Evolutionary conservation across 2,888 invertebrate species (phyloP).

Genomic region (Ctenicera cuprea): DNA sequence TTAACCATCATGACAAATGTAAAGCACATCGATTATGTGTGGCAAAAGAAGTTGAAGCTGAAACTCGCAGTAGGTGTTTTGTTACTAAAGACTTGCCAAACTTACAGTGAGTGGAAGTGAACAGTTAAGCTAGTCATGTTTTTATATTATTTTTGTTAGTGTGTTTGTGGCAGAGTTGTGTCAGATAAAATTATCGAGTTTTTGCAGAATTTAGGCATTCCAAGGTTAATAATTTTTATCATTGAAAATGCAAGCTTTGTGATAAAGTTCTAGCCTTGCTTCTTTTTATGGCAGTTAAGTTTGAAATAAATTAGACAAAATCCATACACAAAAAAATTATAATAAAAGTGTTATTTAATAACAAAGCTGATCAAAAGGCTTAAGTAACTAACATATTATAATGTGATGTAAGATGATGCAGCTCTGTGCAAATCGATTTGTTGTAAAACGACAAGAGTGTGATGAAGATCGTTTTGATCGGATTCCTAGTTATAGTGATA

Average conservation of each 20-base stretch:
- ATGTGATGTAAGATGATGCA: no score
- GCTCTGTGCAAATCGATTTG: not conserved
- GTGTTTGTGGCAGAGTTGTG: not conserved
- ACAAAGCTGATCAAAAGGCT: no score
- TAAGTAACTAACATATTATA: not conserved
- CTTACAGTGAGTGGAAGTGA: slow-evolving; percentile 21
- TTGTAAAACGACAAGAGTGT: not conserved
- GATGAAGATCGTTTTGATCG: not conserved
- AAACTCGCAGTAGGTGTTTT: slow-evolving; percentile 49
- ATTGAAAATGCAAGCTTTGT: no score
- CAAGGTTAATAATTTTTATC: no score
- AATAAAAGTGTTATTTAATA: no score
- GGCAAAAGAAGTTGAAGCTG: slow-evolving; percentile 71
- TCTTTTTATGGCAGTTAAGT: no score
- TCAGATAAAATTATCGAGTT: not conserved
- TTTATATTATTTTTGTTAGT: slow-evolving; percentile 1
- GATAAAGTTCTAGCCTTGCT: no score
- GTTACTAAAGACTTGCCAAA: slow-evolving; percentile 30
- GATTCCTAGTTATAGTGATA: slow-evolving; percentile 10
- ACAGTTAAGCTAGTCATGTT: slow-evolving; percentile 16
- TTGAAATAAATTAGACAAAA: no score
- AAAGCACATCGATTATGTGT: slow-evolving; percentile 84
- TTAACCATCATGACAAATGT: slow-evolving; percentile 87
- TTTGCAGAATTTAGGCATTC: not conserved
- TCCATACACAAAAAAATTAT: no score